Evolutionary conservation across 2,888 invertebrate species (phyloP).

Genomic region (Chrysolina americana): DNA sequence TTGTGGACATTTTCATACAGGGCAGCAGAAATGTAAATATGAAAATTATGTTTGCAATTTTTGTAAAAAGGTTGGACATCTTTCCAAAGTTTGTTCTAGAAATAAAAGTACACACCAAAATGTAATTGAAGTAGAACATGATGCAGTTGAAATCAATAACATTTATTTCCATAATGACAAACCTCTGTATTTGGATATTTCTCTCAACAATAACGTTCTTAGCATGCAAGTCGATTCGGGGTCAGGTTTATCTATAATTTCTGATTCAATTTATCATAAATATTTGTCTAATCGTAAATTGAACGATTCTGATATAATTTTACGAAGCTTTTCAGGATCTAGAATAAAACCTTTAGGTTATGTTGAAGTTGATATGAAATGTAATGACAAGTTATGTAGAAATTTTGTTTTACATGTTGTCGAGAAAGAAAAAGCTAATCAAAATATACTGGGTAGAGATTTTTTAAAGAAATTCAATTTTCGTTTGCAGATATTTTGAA

Average conservation of each 20-base stretch:
- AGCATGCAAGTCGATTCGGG: background rate
- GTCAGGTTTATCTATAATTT: too few species aligned
- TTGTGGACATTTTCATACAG: background rate
- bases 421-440: too few species aligned
- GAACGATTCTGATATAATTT: background rate
- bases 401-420: too few species aligned
- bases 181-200: background rate
- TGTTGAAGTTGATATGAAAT: too few species aligned
- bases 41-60: too few species aligned
- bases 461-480: too few species aligned
- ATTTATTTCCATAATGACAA: background rate
- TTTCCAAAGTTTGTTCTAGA: background rate
- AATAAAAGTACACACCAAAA: background rate
- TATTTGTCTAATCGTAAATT: background rate
- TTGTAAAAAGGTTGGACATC: background rate
- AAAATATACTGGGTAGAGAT: too few species aligned
- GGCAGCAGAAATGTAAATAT: background rate
- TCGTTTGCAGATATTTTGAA: too few species aligned
- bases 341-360: too few species aligned
- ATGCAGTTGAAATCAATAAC: background rate
- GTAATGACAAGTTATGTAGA: too few species aligned
- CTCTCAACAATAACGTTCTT: background rate
- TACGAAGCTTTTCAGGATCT: too few species aligned
- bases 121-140: background rate
- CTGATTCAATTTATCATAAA: too few species aligned